Percentiles rank a stretch among this genome's conserved stretches.
Conservation (phyloP, 2,888 invertebrate species). For the Pandemis cinnamomeana region DNA sequence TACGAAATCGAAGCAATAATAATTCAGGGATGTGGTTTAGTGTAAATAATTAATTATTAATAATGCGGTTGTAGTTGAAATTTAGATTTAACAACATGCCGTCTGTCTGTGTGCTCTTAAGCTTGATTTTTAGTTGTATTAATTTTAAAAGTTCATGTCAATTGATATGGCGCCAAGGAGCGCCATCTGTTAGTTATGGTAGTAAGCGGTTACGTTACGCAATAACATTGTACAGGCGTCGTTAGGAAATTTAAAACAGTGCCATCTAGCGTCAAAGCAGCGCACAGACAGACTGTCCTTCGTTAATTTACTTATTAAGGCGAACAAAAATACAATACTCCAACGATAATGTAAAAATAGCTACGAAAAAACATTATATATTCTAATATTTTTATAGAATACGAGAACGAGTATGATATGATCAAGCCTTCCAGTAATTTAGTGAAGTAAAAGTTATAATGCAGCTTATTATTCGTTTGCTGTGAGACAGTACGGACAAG, state of each 20-base stretch:
- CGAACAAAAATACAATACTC: conserved; percentile 75
- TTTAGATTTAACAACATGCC: conserved; percentile 56
- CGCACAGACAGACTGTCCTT: conserved; percentile 54
- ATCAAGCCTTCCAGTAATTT: conserved; percentile 84
- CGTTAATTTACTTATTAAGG: conserved; percentile 64
- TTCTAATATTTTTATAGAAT: conserved; percentile 85
- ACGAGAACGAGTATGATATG: conserved; percentile 79
- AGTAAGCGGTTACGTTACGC: conserved; percentile 43
- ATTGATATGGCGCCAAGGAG: conserved; percentile 11
- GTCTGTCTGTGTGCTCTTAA: conserved; percentile 51
- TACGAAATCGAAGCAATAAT: conserved; percentile 37
- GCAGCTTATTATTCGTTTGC: conserved; percentile 77
- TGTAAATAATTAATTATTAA: conserved; percentile 63
- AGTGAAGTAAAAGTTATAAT: conserved; percentile 71
- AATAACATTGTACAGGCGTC: conserved; percentile 62
- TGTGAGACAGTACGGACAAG: conserved; percentile 68
- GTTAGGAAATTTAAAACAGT: conserved; percentile 46
- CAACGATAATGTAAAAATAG: conserved; percentile 74
- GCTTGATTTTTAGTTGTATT: conserved; percentile 1
- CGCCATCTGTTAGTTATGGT: conserved; percentile 33
- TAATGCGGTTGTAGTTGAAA: conserved; percentile 64
- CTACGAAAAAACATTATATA: conserved; percentile 73
- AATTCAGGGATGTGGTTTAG: conserved; percentile 49
- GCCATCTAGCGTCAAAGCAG: conserved; percentile 52
- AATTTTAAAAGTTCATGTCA: not conserved